phyloP scores from a whole-genome alignment of 64 coral and sea anemone species.

The Montipora capricornis region DNA sequence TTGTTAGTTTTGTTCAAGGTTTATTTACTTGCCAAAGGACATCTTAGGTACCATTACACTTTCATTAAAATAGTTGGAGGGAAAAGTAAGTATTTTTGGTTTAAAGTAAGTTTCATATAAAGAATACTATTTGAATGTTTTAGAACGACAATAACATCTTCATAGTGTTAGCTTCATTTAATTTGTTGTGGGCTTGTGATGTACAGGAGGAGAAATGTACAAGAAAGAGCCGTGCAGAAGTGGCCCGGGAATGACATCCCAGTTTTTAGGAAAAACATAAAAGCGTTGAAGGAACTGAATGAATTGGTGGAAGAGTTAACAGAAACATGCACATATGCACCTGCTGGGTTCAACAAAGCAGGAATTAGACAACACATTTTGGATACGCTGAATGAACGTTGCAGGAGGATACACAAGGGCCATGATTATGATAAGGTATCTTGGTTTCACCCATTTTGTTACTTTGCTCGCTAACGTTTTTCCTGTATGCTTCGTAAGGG shows the following conservation, averaged over 20 bases:
- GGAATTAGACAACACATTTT: slow-evolving; percentile 53
- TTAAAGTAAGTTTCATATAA: no score
- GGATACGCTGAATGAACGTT: slow-evolving; percentile 32
- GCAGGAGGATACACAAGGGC: slow-evolving; percentile 8
- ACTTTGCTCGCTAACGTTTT: no score
- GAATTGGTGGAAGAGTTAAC: slow-evolving; percentile 32
- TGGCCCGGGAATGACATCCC: slow-evolving; percentile 48
- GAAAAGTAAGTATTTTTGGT: neutral
- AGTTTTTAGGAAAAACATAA: slow-evolving; percentile 26
- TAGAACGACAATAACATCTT: no score
- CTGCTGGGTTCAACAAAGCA: slow-evolving; percentile 31
- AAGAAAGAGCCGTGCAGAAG: neutral
- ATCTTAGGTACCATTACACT: neutral
- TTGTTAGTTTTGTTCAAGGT: neutral
- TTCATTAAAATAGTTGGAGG: neutral
- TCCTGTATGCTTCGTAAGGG: no score
- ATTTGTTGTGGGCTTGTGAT: neutral
- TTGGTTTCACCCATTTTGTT: neutral
- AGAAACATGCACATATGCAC: slow-evolving; percentile 12
- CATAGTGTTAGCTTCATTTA: neutral
- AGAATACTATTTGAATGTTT: no score
- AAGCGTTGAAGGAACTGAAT: slow-evolving; percentile 28
- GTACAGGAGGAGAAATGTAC: neutral
- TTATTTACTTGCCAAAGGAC: neutral
- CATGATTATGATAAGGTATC: slow-evolving; percentile 51